These are phyloP conservation scores for Marisa cornuarietis DNA, from an alignment of 1,140 invertebrate genomes.

Conservation along the genomic window DNA sequence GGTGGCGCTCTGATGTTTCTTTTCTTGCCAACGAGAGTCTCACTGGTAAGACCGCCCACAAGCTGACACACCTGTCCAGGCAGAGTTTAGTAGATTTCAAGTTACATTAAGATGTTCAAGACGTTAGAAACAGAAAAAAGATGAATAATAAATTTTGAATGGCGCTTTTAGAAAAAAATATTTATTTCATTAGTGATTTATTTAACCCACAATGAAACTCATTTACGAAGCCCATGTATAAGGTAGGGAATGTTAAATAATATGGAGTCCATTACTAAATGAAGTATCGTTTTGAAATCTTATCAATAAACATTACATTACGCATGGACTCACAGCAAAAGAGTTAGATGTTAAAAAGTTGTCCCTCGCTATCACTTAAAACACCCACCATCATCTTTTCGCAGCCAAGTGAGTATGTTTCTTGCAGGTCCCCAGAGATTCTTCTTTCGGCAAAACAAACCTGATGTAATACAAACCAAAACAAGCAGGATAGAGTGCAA, in stretches of 20 bases:
- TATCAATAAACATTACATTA: not conserved
- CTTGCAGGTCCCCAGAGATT: not conserved
- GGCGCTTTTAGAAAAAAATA: too few relatives aligned
- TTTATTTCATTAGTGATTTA: too few relatives aligned
- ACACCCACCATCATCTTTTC: slow-evolving; percentile 26
- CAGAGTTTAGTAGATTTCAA: too few relatives aligned
- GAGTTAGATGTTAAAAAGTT: not conserved
- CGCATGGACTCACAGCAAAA: not conserved
- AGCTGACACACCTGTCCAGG: slow-evolving; percentile 24
- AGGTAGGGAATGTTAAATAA: not conserved
- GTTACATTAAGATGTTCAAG: too few relatives aligned
- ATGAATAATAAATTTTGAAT: too few relatives aligned
- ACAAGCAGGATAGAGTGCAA: too few relatives aligned
- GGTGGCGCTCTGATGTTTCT: slow-evolving; percentile 15
- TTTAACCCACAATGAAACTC: too few relatives aligned
- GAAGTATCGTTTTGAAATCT: too few relatives aligned
- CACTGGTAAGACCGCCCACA: not conserved
- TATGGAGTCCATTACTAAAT: not conserved
- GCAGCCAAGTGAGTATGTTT: slow-evolving; percentile 21
- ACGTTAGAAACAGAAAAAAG: too few relatives aligned
- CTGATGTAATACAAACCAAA: not conserved
- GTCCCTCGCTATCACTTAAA: not conserved
- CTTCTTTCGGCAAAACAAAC: slow-evolving; percentile 17
- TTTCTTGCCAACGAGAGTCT: slow-evolving; percentile 8
- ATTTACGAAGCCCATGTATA: not conserved